Base-by-base conservation (phyloP, 2,888 invertebrate species). In the Chymomyza fuscimana region DNA sequence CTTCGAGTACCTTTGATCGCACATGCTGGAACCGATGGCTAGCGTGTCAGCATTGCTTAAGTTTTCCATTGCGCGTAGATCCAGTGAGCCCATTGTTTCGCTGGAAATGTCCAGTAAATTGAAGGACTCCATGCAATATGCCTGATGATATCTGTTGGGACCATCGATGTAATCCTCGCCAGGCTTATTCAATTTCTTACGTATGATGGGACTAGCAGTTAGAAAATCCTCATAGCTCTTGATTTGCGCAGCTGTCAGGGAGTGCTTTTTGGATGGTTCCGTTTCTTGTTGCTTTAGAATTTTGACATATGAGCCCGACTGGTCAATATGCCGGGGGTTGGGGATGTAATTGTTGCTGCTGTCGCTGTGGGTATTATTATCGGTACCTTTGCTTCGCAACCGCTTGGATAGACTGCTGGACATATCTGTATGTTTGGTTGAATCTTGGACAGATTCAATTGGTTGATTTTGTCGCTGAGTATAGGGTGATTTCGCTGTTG, bases 141-240 rank as follows among this genome's bases (percentile, higher is more conserved):
- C 88, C 65, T 86, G 78, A 67, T 83, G 87, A 74, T 87, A 86
- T 59, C 83, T 82, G 72, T 86, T 79, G 77, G 36, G 74, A 66
- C 54, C 73, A 25, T 73, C 80, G 1, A 72, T 16, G 32, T 78
- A 72, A 10, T 73, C 75, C 54, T 77, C 22, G 58, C 25, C 25
- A 25, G 19, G 2, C 7, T 22, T 19, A 22, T 3, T 7, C 15
- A 25, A 10, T 58, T 58, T 58, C 54, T 88, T 90, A 12, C 89
- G 89, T 16, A 89, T 19, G 1, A 19, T 79, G 0, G 90, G 89
- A n/a, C 89, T 89, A 56, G 89, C 88, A 5, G 90, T 90, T 16
- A 90, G 76, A 73, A 90, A 90, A 65, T 91, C 90, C 25, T 90
- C 90, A 75, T 91, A 91, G 69, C 87, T 88, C 75, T 91, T 91